A percentile compares a stretch with the other conserved stretches of the same genome.
These are phyloP conservation scores for Hydrophis major DNA, from an alignment of 2,797 vertebrate genomes.

Conservation along the genomic window DNA sequence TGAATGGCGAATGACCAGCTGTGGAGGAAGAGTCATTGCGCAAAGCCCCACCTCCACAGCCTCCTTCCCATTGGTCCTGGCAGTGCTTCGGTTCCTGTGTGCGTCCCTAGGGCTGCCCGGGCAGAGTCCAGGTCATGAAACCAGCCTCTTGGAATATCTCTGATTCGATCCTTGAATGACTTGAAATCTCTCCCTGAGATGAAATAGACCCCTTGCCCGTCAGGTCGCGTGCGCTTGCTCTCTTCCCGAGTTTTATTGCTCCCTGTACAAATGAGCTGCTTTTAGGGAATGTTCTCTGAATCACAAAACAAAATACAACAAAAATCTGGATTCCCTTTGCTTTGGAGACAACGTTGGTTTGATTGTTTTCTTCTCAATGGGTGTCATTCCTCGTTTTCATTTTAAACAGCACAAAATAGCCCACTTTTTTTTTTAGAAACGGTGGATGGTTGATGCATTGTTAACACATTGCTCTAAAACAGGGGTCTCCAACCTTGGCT, in stretches of 20 bases:
- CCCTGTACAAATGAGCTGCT: conserved; percentile 27
- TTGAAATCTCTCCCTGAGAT: conserved; percentile 73
- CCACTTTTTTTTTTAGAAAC: conserved; percentile 38
- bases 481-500: no score
- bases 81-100: not conserved
- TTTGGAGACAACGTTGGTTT: not conserved
- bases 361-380: not conserved
- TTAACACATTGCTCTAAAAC: conserved; percentile 43
- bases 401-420: conserved; percentile 26
- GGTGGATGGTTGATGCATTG: not conserved
- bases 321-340: not conserved
- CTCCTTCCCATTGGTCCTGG: not conserved
- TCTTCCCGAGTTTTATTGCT: conserved; percentile 60
- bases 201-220: conserved; percentile 57
- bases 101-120: not conserved
- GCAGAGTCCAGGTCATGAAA: conserved; percentile 23
- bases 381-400: conserved; percentile 19
- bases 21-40: not conserved
- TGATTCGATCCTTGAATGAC: conserved; percentile 54
- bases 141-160: conserved; percentile 39
- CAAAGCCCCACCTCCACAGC: not conserved
- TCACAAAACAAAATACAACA: not conserved
- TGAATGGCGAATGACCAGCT: not conserved
- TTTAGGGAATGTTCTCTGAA: not conserved
- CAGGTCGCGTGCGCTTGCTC: conserved; percentile 17